Base-by-base conservation (phyloP, 2,113 vertebrate species). In the Suncus etruscus region DNA sequence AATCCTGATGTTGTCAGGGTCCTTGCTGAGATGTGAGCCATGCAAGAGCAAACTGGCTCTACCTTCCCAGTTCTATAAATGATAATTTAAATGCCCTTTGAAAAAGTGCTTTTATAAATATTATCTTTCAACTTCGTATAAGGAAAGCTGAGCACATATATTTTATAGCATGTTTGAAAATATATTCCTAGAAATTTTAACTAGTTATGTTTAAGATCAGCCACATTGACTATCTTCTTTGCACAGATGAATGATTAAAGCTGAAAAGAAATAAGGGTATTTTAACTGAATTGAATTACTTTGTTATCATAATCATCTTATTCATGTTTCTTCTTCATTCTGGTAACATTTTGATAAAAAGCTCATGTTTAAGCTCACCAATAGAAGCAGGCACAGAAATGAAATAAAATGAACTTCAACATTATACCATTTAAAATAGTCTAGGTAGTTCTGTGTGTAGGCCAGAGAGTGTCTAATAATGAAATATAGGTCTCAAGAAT, bases 351-450 rank as follows among this genome's bases (percentile, higher is more conserved):
- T 95, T 96, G 86, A 84, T 61, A 48, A 32, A 93, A 78, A 94
- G 81, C 78, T 80, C 86, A 61, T 93, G 47, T 89, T 86, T 8
- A 31, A 87, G 73, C 95, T 95, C 12, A 85, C 54, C 66, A 75
- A 82, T 50, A 51, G 88, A 95, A 97, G 95, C 75, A 61, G 86
- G 95, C 88, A 92, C 91, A 91, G 70, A 83, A 88, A 81, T 29
- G 79, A 84, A 86, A 81, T 65, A 70, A 96, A 96, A 94, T 92
- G 90, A 95, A 96, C 94, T 91, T 96, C 93, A 86, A 95, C 91
- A 96, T 91, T 80, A 90, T 91, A 88, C 80, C 61, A 86, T 86
- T 96, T 97, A 97, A 15, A 95, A 93, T 95, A 93, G 78, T 95
- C 96, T 54, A 73, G 83, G 78, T 95, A 91, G 93, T 86, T 93